Conservation (phyloP, 2,888 invertebrate species). For the Vesta saturnalis region DNA sequence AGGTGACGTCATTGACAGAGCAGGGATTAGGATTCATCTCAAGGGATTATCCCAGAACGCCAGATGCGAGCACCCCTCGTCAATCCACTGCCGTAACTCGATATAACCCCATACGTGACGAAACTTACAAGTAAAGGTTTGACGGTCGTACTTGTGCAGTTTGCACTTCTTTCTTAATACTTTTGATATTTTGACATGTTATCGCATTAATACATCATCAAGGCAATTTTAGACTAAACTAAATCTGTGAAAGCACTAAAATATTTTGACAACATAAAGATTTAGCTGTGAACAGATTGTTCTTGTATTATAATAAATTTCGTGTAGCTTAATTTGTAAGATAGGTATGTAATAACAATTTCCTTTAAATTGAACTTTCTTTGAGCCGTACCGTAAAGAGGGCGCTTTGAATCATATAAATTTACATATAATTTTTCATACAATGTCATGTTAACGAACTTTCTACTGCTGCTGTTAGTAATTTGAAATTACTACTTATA, state of each 20-base stretch:
- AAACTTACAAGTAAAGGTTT: slow-evolving; percentile 50
- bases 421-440: slow-evolving; percentile 18
- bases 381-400: too few relatives aligned
- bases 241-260: background rate
- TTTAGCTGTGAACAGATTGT: too few relatives aligned
- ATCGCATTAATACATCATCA: slow-evolving; percentile 31
- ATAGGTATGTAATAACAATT: too few relatives aligned
- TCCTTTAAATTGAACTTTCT: too few relatives aligned
- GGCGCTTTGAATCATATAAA: background rate
- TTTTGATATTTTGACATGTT: slow-evolving; percentile 38
- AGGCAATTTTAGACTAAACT: slow-evolving; percentile 4
- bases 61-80: slow-evolving; percentile 54
- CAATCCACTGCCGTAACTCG: slow-evolving; percentile 56
- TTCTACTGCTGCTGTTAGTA: slow-evolving; percentile 13
- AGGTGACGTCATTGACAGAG: slow-evolving; percentile 57
- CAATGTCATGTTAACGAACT: background rate
- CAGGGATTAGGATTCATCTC: slow-evolving; percentile 57
- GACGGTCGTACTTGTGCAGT: slow-evolving; percentile 37
- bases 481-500: slow-evolving; percentile 19
- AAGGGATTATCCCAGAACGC: slow-evolving; percentile 55
- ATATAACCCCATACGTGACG: slow-evolving; percentile 58
- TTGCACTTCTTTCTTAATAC: slow-evolving; percentile 40
- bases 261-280: too few relatives aligned
- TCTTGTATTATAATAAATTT: too few relatives aligned
- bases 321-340: too few relatives aligned